These are phyloP conservation scores for Dipodomys spectabilis DNA, from an alignment of 2,113 vertebrate genomes.

Conservation along the genomic window DNA sequence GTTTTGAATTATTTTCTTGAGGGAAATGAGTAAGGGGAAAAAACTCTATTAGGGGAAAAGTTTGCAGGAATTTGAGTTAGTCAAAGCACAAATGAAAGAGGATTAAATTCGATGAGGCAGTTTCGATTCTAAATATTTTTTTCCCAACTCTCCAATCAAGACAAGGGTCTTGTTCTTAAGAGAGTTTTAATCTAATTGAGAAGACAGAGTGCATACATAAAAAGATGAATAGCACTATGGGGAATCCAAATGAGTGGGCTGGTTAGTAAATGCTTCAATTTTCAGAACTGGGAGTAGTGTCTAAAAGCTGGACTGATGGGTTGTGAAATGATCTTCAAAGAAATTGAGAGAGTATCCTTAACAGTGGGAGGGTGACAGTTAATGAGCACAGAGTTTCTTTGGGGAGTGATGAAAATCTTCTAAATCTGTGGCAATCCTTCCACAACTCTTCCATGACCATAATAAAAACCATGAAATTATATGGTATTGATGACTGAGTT, in stretches of 20 bases:
- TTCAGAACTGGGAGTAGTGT: conserved; percentile 24
- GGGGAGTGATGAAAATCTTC: neutral
- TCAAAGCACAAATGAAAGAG: conserved; percentile 73
- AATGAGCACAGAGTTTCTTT: neutral
- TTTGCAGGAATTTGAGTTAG: conserved; percentile 66
- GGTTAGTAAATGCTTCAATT: conserved; percentile 48
- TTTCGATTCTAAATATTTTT: conserved; percentile 73
- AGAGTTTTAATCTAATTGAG: conserved; percentile 70
- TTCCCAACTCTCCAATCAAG: conserved; percentile 64
- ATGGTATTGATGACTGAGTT: neutral
- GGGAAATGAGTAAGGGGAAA: conserved; percentile 53
- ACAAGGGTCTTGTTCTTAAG: conserved; percentile 61
- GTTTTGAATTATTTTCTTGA: conserved; percentile 67
- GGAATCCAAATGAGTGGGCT: conserved; percentile 17
- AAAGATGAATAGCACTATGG: conserved; percentile 15
- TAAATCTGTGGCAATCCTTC: conserved; percentile 18
- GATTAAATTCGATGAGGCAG: conserved; percentile 60
- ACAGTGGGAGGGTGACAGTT: neutral
- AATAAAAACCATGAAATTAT: conserved; percentile 11
- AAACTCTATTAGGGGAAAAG: conserved; percentile 38
- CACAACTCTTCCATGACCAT: neutral
- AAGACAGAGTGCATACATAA: conserved; percentile 46
- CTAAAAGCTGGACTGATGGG: neutral
- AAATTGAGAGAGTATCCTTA: neutral
- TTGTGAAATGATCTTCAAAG: conserved; percentile 41